Conservation (phyloP, 23 tunicate species). For the Halocynthia aurantium region DNA sequence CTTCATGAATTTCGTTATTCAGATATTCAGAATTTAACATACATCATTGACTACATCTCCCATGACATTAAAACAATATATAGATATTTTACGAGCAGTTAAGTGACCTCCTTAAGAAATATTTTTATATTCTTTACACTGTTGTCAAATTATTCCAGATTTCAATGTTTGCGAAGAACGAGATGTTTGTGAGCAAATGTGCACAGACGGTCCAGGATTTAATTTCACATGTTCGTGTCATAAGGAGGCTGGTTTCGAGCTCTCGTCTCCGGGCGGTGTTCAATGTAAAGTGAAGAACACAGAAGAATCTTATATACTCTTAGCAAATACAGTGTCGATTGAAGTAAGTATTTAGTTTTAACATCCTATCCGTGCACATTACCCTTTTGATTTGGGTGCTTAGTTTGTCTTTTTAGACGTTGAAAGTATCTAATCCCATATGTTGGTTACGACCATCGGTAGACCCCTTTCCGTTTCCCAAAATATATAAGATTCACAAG, state of each 20-base stretch:
- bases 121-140: neutral
- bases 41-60: too few species aligned
- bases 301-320: slow-evolving; percentile 12
- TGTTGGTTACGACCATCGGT: too few species aligned
- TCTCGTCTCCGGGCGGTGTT: neutral
- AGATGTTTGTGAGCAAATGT: slow-evolving; percentile 22
- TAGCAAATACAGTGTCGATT: slow-evolving; percentile 11
- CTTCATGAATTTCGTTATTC: too few species aligned
- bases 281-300: slow-evolving; percentile 14
- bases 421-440: too few species aligned
- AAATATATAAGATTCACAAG: too few species aligned
- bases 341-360: neutral
- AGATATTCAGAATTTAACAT: too few species aligned
- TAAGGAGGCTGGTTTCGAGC: neutral
- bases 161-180: slow-evolving; percentile 8
- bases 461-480: too few species aligned
- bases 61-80: too few species aligned
- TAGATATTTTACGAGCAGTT: too few species aligned
- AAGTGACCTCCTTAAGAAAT: neutral
- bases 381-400: too few species aligned
- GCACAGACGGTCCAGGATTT: neutral
- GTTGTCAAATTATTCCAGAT: neutral
- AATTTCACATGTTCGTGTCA: slow-evolving; percentile 8
- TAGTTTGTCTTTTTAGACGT: too few species aligned
- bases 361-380: too few species aligned